These are phyloP conservation scores for Lasioglossum morio DNA, from an alignment of 2,888 invertebrate genomes.

Conservation along the genomic window DNA sequence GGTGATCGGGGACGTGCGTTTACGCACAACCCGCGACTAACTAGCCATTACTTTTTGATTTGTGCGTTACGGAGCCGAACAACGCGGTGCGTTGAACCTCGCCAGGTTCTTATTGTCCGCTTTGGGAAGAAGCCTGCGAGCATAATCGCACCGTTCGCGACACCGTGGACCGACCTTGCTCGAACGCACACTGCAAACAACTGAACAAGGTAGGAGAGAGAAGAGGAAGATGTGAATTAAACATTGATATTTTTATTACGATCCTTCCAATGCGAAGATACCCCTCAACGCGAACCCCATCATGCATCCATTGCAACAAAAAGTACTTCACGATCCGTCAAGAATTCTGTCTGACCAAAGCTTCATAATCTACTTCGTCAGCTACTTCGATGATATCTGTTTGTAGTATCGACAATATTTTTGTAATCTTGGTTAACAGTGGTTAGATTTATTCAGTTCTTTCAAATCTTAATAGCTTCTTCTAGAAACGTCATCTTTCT, in stretches of 20 bases:
- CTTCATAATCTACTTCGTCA: not conserved
- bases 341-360: not conserved
- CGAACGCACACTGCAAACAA: slow-evolving; percentile 1
- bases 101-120: slow-evolving; percentile 53
- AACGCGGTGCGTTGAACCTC: slow-evolving; percentile 47
- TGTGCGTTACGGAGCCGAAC: slow-evolving; percentile 59
- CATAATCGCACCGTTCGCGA: slow-evolving; percentile 26
- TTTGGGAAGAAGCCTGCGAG: slow-evolving; percentile 46
- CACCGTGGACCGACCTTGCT: not conserved
- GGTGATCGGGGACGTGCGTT: slow-evolving; percentile 62
- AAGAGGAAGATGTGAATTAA: not conserved
- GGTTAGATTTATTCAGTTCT: not conserved
- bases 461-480: no score
- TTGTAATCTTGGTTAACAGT: not conserved
- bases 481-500: not conserved
- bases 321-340: not conserved
- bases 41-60: slow-evolving; percentile 78
- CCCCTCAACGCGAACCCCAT: slow-evolving; percentile 64
- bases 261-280: slow-evolving; percentile 28
- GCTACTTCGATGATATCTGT: not conserved
- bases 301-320: slow-evolving; percentile 65
- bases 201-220: not conserved
- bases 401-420: not conserved
- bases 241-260: slow-evolving; percentile 72
- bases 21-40: slow-evolving; percentile 67